These are phyloP conservation scores for Glaucidium brasilianum DNA, from an alignment of 2,113 vertebrate genomes.

Conservation along the genomic window DNA sequence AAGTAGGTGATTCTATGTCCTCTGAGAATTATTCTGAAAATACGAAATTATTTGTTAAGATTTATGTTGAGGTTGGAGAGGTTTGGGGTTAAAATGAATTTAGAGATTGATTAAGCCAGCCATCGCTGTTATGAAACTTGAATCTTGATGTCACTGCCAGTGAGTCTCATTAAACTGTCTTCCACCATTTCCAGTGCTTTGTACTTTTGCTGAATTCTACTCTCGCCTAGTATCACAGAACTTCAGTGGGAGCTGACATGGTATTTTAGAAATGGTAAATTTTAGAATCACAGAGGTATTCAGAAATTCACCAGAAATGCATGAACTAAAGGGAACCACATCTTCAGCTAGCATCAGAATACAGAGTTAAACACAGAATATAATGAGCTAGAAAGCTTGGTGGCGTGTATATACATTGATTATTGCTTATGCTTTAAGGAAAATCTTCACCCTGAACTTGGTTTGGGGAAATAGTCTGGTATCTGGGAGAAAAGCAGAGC, in stretches of 20 bases:
- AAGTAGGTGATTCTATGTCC: slow-evolving; percentile 13
- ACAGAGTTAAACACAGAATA: not conserved
- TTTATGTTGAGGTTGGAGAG: not conserved
- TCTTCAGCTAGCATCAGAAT: not conserved
- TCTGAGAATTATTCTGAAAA: slow-evolving; percentile 18
- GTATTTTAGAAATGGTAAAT: not conserved
- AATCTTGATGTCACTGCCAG: not conserved
- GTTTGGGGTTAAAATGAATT: not conserved
- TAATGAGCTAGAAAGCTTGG: not conserved
- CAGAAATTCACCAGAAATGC: not conserved
- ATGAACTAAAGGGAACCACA: not conserved
- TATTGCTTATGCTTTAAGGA: not conserved
- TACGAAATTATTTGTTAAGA: slow-evolving; percentile 1
- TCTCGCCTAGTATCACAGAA: not conserved
- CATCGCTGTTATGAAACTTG: not conserved
- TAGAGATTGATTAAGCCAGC: not conserved
- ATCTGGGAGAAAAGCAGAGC: not conserved
- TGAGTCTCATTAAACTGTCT: not conserved
- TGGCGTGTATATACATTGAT: not conserved
- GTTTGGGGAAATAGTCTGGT: not conserved
- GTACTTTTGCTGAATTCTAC: not conserved
- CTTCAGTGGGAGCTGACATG: not conserved
- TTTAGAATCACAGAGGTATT: not conserved
- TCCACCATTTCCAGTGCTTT: not conserved
- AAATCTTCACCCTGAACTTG: not conserved